phyloP scores from a whole-genome alignment of 2,888 invertebrate species.

The Eremobia ochroleuca region DNA sequence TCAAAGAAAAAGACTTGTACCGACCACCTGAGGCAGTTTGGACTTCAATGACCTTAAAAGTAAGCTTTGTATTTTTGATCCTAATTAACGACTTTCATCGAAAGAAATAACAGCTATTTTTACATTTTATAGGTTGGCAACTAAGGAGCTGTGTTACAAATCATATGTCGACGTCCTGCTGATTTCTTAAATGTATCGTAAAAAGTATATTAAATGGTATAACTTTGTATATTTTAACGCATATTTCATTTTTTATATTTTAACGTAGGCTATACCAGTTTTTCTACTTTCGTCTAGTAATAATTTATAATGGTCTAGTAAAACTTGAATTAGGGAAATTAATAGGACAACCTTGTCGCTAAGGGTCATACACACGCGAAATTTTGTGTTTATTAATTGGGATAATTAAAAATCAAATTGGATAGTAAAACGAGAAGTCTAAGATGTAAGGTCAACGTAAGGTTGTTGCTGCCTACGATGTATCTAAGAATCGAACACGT shows the following conservation, averaged over 20 bases:
- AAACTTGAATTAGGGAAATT: constrained; percentile 37
- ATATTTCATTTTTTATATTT: constrained; percentile 19
- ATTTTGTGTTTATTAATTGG: constrained; percentile 25
- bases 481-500: too few relatives aligned
- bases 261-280: constrained; percentile 29
- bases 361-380: constrained; percentile 11
- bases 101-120: constrained; percentile 30
- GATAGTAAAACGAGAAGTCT: constrained; percentile 15
- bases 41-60: constrained; percentile 33
- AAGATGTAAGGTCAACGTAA: constrained; percentile 24
- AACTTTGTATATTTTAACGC: constrained; percentile 8
- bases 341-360: constrained; percentile 11
- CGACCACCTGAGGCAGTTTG: constrained; percentile 21
- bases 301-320: constrained; percentile 36
- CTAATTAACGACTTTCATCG: constrained; percentile 55
- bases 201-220: constrained; percentile 24
- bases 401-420: constrained; percentile 54
- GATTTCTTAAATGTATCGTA: constrained; percentile 29
- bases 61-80: constrained; percentile 36
- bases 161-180: constrained; percentile 29
- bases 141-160: constrained; percentile 40
- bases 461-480: constrained; percentile 20
- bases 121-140: constrained; percentile 27
- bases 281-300: constrained; percentile 47
- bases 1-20: constrained; percentile 7